These are phyloP conservation scores for Bombyx mandarina DNA, from an alignment of 1,140 invertebrate species.

Conservation along the genomic window DNA sequence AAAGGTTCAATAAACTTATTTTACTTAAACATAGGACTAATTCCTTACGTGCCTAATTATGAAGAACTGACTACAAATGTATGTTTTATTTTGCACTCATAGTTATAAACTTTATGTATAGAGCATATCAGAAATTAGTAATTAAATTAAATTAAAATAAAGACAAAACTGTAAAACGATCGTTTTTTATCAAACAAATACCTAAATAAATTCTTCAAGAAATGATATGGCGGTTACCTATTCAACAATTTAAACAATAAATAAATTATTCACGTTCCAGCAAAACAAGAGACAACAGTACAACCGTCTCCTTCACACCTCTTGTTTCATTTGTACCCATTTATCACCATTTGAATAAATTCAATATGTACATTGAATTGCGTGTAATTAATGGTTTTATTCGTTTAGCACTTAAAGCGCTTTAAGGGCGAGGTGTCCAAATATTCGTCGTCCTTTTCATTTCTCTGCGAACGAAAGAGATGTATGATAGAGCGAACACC, in stretches of 20 bases:
- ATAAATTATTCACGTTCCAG: conserved; percentile 42
- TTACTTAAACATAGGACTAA: too few relatives aligned
- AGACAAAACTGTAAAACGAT: too few relatives aligned
- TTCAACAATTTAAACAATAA: conserved; percentile 14
- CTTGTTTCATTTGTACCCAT: conserved; percentile 53
- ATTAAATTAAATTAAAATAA: too few relatives aligned
- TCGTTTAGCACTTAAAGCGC: conserved; percentile 70
- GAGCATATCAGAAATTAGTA: too few relatives aligned
- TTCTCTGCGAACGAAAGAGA: conserved; percentile 27
- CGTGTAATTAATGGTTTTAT: conserved; percentile 70
- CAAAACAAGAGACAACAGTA: conserved; percentile 21
- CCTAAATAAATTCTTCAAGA: neutral
- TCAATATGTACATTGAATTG: conserved; percentile 70
- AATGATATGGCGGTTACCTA: neutral
- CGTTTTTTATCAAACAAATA: too few relatives aligned
- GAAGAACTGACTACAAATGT: too few relatives aligned
- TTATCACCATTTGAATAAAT: conserved; percentile 71
- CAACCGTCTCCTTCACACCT: conserved; percentile 43
- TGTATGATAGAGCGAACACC: conserved; percentile 39
- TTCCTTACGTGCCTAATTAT: too few relatives aligned
- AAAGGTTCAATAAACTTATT: too few relatives aligned
- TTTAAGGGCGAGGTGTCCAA: conserved; percentile 69
- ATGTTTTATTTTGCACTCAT: too few relatives aligned
- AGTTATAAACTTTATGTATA: too few relatives aligned
- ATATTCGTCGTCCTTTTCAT: conserved; percentile 36